phyloP scores from a whole-genome alignment of 2,888 invertebrate species.

The Eupsilia transversa region DNA sequence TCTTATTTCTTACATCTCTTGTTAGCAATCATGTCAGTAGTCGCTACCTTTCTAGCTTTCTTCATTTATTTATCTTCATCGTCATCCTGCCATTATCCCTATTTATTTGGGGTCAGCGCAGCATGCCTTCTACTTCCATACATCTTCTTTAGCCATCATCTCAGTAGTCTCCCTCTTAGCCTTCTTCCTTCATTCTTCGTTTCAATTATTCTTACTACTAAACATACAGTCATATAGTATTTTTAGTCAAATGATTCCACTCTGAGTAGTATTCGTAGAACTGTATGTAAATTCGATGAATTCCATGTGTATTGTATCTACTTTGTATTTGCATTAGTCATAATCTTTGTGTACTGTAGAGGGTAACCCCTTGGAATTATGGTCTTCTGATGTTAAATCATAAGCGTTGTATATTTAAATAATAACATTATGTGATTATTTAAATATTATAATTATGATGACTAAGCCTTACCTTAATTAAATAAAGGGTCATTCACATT shows the following conservation, averaged over 20 bases:
- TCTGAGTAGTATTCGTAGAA: conserved; percentile 40
- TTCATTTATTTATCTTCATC: background rate
- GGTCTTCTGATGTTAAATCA: conserved; percentile 26
- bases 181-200: background rate
- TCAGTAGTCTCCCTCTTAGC: background rate
- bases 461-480: background rate
- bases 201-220: background rate
- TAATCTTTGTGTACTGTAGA: conserved; percentile 26
- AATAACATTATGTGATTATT: background rate
- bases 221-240: conserved; percentile 41
- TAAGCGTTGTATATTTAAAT: conserved; percentile 13
- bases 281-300: conserved; percentile 33
- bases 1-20: background rate
- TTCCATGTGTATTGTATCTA: conserved; percentile 12
- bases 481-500: background rate
- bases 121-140: no score
- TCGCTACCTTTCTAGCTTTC: background rate
- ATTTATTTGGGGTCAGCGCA: background rate
- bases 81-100: background rate
- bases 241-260: conserved; percentile 48
- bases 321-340: conserved; percentile 41
- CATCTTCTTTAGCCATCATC: background rate
- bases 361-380: conserved; percentile 36
- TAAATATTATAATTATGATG: conserved; percentile 9
- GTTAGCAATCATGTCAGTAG: background rate